phyloP scores from a whole-genome alignment of 2,113 vertebrate species.

The Tetrax tetrax region DNA sequence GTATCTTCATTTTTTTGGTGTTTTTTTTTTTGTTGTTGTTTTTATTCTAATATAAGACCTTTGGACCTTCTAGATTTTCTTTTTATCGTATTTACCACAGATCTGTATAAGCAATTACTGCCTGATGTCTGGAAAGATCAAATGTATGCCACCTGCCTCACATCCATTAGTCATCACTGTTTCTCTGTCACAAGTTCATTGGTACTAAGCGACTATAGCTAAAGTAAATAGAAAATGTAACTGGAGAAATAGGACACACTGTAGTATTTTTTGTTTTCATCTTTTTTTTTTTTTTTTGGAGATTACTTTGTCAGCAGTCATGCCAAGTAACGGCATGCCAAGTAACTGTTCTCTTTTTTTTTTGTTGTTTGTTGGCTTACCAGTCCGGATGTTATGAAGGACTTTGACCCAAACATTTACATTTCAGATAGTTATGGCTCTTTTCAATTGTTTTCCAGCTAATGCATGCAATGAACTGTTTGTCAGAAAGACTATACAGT shows the following conservation, averaged over 20 bases:
- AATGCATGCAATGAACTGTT: not conserved
- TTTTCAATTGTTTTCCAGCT: not conserved
- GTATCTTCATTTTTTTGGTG: not conserved
- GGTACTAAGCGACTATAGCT: not conserved
- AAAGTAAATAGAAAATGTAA: not conserved
- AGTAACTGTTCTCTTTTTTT: not conserved
- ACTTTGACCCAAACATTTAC: constrained; percentile 7
- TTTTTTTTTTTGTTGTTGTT: not conserved
- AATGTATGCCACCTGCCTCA: not conserved
- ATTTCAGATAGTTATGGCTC: not conserved
- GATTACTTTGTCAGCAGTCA: not conserved
- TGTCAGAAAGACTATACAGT: not conserved
- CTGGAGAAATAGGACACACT: not conserved
- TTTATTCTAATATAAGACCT: not conserved
- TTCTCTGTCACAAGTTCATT: not conserved
- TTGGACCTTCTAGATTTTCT: not conserved
- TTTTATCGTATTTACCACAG: not conserved
- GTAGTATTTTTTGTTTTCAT: not conserved
- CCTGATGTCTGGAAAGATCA: constrained; percentile 30
- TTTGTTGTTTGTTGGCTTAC: not conserved
- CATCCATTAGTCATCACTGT: not conserved
- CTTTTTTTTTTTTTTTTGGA: not conserved
- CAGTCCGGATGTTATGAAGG: not conserved
- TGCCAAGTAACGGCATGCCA: not conserved
- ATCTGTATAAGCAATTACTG: not conserved